Evolutionary conservation across 2,797 vertebrate genomes (phyloP), one percentile per base, ranked within the genome.

Genomic region (Zalophus californianus): DNA sequence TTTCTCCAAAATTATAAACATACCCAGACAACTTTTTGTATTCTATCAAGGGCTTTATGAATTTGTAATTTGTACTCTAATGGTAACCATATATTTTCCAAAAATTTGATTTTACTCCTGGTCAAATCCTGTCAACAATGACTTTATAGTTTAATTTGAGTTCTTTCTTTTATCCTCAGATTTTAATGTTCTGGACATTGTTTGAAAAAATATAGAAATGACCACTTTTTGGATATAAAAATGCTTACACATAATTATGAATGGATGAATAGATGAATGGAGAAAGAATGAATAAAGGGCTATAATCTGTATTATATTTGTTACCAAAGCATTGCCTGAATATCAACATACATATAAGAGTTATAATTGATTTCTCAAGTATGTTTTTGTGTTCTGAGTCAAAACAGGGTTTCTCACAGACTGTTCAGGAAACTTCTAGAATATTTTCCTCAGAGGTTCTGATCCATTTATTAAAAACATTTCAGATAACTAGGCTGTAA

Each of bases 181-280:
- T 54, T 87, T 80, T 84, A 79, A 18, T 62, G 7, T 78, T 89
- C 27, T 80, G 21, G 16, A 86, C 13, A 78, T 68, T 35, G 15
- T 90, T 84, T 97, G 16, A 92, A 96, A 96, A 60, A 77, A 50
- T 60, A 68, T 2, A 77, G 29, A 94, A 95, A 82, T 60, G 25
- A 77, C 15, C 27, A 86, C 80, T 92, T 96, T 73, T 77, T 60
- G 52, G 35, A 23, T 79, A 72, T 80, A 90, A 91, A 87, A 84
- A 35, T 73, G 1, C 14, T 92, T 32, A 70, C 20, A 68, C n/a
- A 60, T 52, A 82, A 41, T 66, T 87, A 7, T 85, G 60, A 89
- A 32, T 72, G 4, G 52, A 56, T 86, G 54, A 44, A 12, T 77
- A 68, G 11, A 91, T 54, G 62, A 41, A 77, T 66, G 4, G 79